Evolutionary conservation across 2,113 vertebrate genomes (phyloP), one percentile per base, ranked within the genome.

Genomic region (Peucedramus taeniatus): DNA sequence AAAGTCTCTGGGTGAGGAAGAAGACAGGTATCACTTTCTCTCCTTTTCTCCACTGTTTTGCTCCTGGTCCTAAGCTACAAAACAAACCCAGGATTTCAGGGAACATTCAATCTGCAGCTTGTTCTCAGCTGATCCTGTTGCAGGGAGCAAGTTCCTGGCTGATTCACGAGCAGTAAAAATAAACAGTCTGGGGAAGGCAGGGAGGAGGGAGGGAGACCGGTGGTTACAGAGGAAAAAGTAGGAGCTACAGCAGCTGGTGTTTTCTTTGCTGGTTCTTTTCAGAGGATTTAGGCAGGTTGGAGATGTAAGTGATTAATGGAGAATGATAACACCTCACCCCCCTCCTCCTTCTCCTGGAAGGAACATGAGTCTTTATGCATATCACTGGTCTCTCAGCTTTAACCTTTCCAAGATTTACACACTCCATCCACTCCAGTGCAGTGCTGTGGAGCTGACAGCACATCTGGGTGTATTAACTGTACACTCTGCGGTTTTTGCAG

Each of bases 251-350:
- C 96, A 97, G 96, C 96, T 97, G 94, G 93, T 97, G 96, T 97
- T 96, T 97, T 95, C 95, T 96, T 97, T 96, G 79, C 96, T 97
- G 97, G 79, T 95, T 96, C 93, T 97, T 96, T 97, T 97, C 95
- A 97, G 93, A 94, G 87, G 96, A 87, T 92, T 94, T 95, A 92
- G 95, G 87, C 95, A 97, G 95, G 93, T 94, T 93, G 93, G 95
- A 95, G 96, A 95, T 94, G 96, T 94, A 92, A 93, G 93, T 97
- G 96, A 96, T 95, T 96, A 93, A 97, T 97, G 94, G 71, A 93
- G 91, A 95, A 96, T 94, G 94, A 97, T 96, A 97, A 94, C 94
- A 95, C 93, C 90, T 96, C 91, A 93, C 59, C 68, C 76, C 81
- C 93, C 90, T 90, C 89, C 90, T 90, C 59, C 86, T 85, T 75